Percentiles rank a stretch among this genome's conserved stretches.
These are phyloP conservation scores for Lagorchestes hirsutus DNA, from an alignment of 2,797 vertebrate species.

Conservation along the genomic window DNA sequence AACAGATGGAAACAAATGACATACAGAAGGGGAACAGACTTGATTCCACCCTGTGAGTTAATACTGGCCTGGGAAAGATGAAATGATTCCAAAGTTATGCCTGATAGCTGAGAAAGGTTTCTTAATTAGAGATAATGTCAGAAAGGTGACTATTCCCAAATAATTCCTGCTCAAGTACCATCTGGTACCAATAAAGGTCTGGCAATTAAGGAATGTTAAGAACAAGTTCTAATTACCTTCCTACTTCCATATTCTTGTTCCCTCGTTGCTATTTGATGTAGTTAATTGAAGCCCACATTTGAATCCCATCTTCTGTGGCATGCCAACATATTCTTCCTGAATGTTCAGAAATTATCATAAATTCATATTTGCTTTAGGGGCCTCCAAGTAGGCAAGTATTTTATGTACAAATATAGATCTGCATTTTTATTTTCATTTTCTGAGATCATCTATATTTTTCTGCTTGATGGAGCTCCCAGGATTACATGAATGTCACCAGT, in stretches of 20 bases:
- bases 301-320: constrained; percentile 44
- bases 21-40: constrained; percentile 72
- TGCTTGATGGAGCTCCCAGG: constrained; percentile 15
- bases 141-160: constrained; percentile 61
- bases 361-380: constrained; percentile 19
- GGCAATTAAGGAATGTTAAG: constrained; percentile 66
- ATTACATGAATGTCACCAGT: not conserved
- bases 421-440: not conserved
- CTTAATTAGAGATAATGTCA: constrained; percentile 72
- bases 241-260: constrained; percentile 35
- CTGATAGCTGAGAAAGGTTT: constrained; percentile 66
- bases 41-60: constrained; percentile 73
- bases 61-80: constrained; percentile 74
- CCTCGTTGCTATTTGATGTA: constrained; percentile 54
- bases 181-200: constrained; percentile 71
- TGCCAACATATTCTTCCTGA: constrained; percentile 31
- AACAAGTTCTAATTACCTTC: constrained; percentile 69
- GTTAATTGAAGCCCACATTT: constrained; percentile 60
- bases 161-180: constrained; percentile 70
- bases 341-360: constrained; percentile 37
- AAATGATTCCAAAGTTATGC: constrained; percentile 68
- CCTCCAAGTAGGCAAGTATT: not conserved
- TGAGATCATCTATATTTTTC: not conserved
- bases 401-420: not conserved
- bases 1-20: constrained; percentile 76